phyloP scores from a whole-genome alignment of 2,113 vertebrate species.

The Hiodon alosoides region DNA sequence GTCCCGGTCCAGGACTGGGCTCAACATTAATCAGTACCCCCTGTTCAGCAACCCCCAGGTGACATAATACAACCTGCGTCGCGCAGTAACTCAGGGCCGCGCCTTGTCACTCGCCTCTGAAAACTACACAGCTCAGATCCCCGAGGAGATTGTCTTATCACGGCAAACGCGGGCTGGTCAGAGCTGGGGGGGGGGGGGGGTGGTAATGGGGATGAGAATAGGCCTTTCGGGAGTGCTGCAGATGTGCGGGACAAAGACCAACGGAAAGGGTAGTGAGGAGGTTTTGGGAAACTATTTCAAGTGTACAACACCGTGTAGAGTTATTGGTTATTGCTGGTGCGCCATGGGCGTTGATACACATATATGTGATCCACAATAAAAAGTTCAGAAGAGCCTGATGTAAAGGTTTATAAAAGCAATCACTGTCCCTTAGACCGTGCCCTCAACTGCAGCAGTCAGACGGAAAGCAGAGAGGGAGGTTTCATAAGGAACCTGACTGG shows the following conservation, averaged over 20 bases:
- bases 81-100: conserved; percentile 83
- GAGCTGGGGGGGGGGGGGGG: conserved; percentile 69
- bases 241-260: conserved; percentile 72
- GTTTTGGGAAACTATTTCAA: background rate
- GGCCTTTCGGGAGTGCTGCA: conserved; percentile 74
- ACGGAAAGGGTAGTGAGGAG: conserved; percentile 14
- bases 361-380: no score
- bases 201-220: conserved; percentile 78
- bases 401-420: no score
- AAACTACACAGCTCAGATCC: conserved; percentile 78
- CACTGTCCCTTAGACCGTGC: no score
- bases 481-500: no score
- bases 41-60: conserved; percentile 75
- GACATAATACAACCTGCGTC: conserved; percentile 91
- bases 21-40: conserved; percentile 89
- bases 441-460: no score
- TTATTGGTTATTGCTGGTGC: no score
- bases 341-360: no score
- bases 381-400: no score
- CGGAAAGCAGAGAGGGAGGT: no score
- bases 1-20: conserved; percentile 77
- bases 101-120: conserved; percentile 79
- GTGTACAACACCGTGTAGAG: no score
- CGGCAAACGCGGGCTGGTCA: conserved; percentile 66
- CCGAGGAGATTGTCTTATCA: conserved; percentile 79